Conservation (phyloP, 2,797 vertebrate species). For the Clarias laeviceps region DNA sequence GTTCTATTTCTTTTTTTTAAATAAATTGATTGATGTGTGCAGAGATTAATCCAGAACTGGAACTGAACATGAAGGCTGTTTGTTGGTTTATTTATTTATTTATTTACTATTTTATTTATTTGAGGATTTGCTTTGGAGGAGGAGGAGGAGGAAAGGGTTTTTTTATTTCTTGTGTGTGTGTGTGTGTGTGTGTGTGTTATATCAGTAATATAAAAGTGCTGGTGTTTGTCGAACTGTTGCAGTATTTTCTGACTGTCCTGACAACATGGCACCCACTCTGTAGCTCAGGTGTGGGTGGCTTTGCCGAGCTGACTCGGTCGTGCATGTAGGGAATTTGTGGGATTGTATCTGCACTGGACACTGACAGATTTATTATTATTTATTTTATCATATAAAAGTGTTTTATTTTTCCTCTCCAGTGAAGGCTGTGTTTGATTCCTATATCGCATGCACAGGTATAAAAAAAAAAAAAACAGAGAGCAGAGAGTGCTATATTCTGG, state of each 20-base stretch:
- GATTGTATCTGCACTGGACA: constrained; percentile 1
- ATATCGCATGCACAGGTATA: no score
- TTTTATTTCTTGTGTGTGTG: not conserved
- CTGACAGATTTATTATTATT: constrained; percentile 15
- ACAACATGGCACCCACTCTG: not conserved
- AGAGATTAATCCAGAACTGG: not conserved
- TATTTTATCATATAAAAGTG: not conserved
- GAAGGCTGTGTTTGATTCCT: not conserved
- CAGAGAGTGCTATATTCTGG: not conserved
- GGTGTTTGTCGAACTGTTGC: constrained; percentile 19
- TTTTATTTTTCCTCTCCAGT: not conserved
- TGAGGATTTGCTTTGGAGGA: not conserved
- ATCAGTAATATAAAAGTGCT: not conserved
- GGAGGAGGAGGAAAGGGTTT: no score
- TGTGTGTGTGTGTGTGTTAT: not conserved
- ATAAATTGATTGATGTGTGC: no score
- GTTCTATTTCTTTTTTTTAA: no score
- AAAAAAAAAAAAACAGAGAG: not conserved
- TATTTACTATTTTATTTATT: not conserved
- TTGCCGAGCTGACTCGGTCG: constrained; percentile 12
- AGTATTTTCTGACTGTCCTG: not conserved
- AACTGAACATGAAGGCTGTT: not conserved
- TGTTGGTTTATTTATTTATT: not conserved
- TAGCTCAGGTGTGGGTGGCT: constrained; percentile 44
- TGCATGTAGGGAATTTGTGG: constrained; percentile 20